Conservation (phyloP, 1,140 invertebrate species). For the Drosophila repletoides region DNA sequence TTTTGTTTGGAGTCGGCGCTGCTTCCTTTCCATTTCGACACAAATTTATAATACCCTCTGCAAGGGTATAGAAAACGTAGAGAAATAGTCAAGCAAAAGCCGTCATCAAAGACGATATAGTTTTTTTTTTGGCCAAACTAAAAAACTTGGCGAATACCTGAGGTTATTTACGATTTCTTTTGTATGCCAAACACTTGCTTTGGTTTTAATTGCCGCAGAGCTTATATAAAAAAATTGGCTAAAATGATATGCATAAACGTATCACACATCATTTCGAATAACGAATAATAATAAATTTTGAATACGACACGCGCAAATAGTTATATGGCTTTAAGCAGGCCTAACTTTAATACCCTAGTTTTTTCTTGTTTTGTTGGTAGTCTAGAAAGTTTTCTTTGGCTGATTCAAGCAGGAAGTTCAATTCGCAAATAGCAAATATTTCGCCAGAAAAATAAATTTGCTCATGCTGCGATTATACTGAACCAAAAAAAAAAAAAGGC, state of each 20-base stretch:
- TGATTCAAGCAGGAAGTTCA: constrained; percentile 53
- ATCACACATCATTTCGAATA: constrained; percentile 61
- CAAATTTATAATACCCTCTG: too few species aligned
- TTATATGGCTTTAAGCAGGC: neutral
- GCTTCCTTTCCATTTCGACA: too few species aligned
- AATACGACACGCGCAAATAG: constrained; percentile 31
- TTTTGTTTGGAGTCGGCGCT: too few species aligned
- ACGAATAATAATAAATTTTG: constrained; percentile 25
- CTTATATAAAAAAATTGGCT: constrained; percentile 60
- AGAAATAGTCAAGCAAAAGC: constrained; percentile 5
- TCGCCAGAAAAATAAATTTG: too few species aligned
- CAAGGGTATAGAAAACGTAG: constrained; percentile 1
- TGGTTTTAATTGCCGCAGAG: constrained; percentile 59
- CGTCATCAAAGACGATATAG: constrained; percentile 38
- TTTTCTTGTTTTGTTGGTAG: too few species aligned
- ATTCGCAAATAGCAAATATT: neutral
- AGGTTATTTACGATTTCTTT: constrained; percentile 60
- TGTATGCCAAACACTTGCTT: constrained; percentile 59
- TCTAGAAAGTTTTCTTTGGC: constrained; percentile 54
- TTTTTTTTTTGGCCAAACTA: constrained; percentile 33
- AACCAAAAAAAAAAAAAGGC: too few species aligned
- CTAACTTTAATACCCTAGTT: too few species aligned
- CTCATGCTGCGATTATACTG: constrained; percentile 7
- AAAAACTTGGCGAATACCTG: constrained; percentile 19
- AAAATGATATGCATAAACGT: constrained; percentile 6